These are phyloP conservation scores for Bubo blakistoni DNA, from an alignment of 2,113 vertebrate genomes.

Conservation along the genomic window DNA sequence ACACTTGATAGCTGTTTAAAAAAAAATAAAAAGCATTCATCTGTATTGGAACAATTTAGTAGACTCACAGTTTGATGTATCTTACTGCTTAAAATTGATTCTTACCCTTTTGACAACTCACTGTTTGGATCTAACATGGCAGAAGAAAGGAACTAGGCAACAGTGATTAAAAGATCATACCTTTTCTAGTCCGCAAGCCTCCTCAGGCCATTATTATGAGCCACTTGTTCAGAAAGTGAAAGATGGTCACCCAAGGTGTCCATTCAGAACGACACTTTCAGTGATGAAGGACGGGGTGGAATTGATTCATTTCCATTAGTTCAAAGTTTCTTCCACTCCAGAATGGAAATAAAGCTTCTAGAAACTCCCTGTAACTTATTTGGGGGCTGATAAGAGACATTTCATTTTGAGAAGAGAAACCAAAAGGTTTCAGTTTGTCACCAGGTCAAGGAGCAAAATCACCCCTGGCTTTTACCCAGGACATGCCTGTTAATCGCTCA, in stretches of 20 bases:
- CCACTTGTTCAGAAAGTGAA: neutral
- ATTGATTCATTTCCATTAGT: neutral
- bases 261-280: neutral
- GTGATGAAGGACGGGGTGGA: neutral
- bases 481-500: neutral
- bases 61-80: neutral
- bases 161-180: neutral
- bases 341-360: neutral
- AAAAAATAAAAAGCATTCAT: neutral
- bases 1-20: neutral
- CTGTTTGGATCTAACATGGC: neutral
- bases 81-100: conserved; percentile 27
- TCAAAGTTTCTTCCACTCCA: neutral
- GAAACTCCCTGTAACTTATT: neutral
- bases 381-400: neutral
- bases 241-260: neutral
- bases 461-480: neutral
- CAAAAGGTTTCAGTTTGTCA: neutral
- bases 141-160: neutral
- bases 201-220: neutral
- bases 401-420: neutral
- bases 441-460: neutral
- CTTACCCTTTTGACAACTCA: neutral
- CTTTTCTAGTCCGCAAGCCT: neutral
- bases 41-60: neutral